Evolutionary conservation across 2,888 invertebrate species (phyloP), one percentile per base, ranked within the genome.

Genomic region (Artemia sinica): DNA sequence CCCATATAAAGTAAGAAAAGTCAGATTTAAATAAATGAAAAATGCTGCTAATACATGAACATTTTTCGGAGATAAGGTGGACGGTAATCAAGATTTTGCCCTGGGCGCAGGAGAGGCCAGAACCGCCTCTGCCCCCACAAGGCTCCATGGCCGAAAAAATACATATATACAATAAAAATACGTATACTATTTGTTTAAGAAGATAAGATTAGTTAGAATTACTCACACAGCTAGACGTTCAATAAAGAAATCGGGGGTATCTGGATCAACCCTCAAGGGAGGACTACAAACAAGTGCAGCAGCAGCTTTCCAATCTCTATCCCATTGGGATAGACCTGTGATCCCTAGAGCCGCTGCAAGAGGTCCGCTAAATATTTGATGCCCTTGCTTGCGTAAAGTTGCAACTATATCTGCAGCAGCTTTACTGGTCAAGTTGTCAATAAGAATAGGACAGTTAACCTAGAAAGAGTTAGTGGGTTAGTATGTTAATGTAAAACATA

Each of bases 201-300:
- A 41, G 6, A 41, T 41, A 41, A 41, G 41, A 41, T 41, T 41
- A 41, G 41, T n/a, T 58, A 58, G 9, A 9, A 28, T 58, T 18
- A 58, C 63, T 58, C 63, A 70, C 67, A 52, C 50, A 41, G 67
- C 41, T 28, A 65, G 68, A 14, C 49, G 49, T 50, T 68, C 50
- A 49, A 69, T 70, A 63, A 70, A 66, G 63, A 52, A 28, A 49
- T 66, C 14, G 7, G 69, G 72, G 75, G 80, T 80, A 74, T 81
- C 80, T 69, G 81, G 79, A 72, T 81, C 80, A 75, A 81, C 80
- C 66, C 82, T 79, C 73, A 83, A 80, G 73, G 82, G 82, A 73
- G 83, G 83, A 75, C 80, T 80, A 72, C 82, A 81, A 71, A 81
- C 50, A 14, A 28, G 51, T 1, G 66, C 69, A 10, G 69, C 69